Base-by-base conservation (phyloP, 2,113 vertebrate genomes). In the Stigmatopora argus region DNA sequence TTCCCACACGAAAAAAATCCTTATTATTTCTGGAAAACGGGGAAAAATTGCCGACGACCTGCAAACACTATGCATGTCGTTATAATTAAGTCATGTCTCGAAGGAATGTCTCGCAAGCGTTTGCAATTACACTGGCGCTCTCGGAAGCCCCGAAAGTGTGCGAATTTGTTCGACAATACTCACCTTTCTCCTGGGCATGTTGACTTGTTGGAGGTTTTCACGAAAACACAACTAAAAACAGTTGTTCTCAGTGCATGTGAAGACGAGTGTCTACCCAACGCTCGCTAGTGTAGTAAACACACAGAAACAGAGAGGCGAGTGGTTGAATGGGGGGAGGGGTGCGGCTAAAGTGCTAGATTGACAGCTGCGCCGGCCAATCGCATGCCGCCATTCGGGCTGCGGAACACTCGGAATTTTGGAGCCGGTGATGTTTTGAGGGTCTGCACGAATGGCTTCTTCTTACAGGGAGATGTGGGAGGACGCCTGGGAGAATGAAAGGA, bases 101-200 rank as follows among this genome's bases (percentile, higher is more conserved):
- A 73, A 85, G 78, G 79, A 87, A 89, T 86, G 86, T 85, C 83
- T 90, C 72, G 77, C 73, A 79, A 82, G 76, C 84, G 69, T 83
- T 87, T 88, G 83, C 85, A 82, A 31, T 73, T 75, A 78, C 72
- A 86, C 72, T 70, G 73, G 77, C 62, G 67, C 74, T 77, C 34
- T 57, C 64, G 74, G 74, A 57, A 70, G 65, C 61, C 72, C 53
- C 67, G 64, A 77, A 86, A 86, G 57, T 83, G 83, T 80, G 67
- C 65, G 60, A 62, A 49, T 64, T 70, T 73, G 69, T 72, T 58
- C 15, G 17, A 59, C 52, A 64, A 77, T 86, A 91, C 91, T 70
- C 89, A 92, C 91, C 91, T 92, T 92, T 92, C 91, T 92, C 85
- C 91, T 92, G 85, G 91, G 91, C 91, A 92, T 92, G 87, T 80